phyloP scores from a whole-genome alignment of 2,113 vertebrate genomes.

The Tringa solitaria region DNA sequence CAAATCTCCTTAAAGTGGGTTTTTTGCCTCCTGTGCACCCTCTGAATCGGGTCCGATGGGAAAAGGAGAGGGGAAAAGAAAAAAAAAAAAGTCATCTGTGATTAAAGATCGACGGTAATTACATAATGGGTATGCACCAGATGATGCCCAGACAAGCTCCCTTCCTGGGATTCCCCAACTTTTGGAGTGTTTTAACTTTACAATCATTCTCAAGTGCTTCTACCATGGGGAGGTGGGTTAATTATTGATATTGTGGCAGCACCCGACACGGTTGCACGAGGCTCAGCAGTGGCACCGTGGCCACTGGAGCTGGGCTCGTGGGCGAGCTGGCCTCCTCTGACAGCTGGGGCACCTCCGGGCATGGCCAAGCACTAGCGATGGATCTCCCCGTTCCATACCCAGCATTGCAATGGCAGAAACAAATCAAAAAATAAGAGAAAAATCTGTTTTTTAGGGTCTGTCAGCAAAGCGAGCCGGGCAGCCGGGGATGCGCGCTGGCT shows the following conservation, averaged over 20 bases:
- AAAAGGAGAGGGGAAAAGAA: neutral
- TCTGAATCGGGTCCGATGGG: neutral
- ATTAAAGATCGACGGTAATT: slow-evolving; percentile 46
- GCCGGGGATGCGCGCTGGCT: accelerated
- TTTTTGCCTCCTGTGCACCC: accelerated
- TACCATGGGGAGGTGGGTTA: neutral
- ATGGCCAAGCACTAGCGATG: accelerated
- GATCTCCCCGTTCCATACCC: neutral
- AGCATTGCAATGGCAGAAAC: neutral
- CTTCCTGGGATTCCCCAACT: slow-evolving; percentile 57
- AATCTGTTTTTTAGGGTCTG: neutral
- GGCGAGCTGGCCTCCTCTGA: neutral
- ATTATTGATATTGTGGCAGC: neutral
- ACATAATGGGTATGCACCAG: slow-evolving; percentile 38
- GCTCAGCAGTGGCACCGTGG: accelerated
- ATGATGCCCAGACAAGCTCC: slow-evolving; percentile 52
- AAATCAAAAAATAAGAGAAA: neutral
- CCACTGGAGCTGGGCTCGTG: neutral
- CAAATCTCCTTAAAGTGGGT: neutral
- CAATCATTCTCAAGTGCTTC: neutral
- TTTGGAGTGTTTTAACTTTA: slow-evolving; percentile 13
- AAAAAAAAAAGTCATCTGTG: neutral
- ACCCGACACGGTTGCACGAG: accelerated
- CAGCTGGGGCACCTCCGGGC: neutral
- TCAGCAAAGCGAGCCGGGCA: accelerated